Evolutionary conservation across 2,797 vertebrate genomes (phyloP).

Genomic region (Liparis tanakae): DNA sequence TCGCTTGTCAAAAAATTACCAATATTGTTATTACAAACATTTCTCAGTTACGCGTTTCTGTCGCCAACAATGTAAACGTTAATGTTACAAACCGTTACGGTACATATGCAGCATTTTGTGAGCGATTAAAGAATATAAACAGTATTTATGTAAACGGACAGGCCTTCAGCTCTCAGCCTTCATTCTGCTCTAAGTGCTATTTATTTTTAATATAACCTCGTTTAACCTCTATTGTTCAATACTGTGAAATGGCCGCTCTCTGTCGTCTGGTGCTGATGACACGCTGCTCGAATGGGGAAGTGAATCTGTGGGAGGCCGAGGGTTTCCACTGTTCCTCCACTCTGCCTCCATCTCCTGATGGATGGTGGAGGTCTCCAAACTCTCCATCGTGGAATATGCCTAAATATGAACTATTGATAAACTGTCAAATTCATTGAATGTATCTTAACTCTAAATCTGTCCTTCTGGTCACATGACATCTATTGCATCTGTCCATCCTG

Average conservation of each 20-base stretch:
- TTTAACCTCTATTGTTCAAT: conserved; percentile 40
- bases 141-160: conserved; percentile 63
- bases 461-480: no score
- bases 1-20: conserved; percentile 37
- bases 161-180: conserved; percentile 46
- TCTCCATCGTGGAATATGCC: no score
- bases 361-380: no score
- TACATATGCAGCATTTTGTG: conserved; percentile 54
- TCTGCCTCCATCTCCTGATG: no score
- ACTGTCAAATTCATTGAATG: no score
- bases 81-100: conserved; percentile 62
- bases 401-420: no score
- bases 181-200: conserved; percentile 55
- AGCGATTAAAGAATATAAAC: conserved; percentile 54
- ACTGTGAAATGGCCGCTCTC: conserved; percentile 59
- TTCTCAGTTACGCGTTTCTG: conserved; percentile 42
- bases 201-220: conserved; percentile 25
- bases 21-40: conserved; percentile 55
- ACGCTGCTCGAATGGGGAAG: conserved; percentile 61
- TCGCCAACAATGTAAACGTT: conserved; percentile 53
- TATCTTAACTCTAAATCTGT: no score
- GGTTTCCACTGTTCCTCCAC: conserved; percentile 59
- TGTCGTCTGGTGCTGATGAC: conserved; percentile 57
- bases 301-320: conserved; percentile 54
- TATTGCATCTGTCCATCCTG: no score